These are phyloP conservation scores for Arenicola marina DNA, from an alignment of 2,888 invertebrate species.

Conservation along the genomic window DNA sequence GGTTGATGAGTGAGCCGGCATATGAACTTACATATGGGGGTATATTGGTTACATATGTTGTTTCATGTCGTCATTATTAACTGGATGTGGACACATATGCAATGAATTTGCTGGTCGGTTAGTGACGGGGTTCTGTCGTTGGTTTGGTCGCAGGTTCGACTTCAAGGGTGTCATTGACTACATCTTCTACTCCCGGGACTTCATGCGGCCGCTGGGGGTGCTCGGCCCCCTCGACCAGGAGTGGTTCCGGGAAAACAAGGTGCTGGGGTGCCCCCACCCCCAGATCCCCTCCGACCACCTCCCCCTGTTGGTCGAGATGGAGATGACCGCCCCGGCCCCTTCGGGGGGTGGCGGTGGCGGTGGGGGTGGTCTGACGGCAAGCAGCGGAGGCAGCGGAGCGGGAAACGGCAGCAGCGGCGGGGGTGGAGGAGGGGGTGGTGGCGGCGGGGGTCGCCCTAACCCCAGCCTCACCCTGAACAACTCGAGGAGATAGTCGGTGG, in stretches of 20 bases:
- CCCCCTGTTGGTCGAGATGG: conserved; percentile 58
- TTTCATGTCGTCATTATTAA: too few species aligned
- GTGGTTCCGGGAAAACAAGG: conserved; percentile 81
- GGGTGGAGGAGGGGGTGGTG: too few species aligned
- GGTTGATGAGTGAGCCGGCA: too few species aligned
- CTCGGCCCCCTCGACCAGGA: conserved; percentile 91
- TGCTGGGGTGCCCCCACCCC: conserved; percentile 96
- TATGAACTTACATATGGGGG: too few species aligned
- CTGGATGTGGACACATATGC: background rate
- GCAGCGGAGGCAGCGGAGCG: too few species aligned
- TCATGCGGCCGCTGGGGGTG: conserved; percentile 92
- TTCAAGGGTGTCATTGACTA: conserved; percentile 99
- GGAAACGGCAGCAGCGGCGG: too few species aligned
- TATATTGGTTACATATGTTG: too few species aligned
- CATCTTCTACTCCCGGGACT: conserved; percentile 96
- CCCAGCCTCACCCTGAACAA: too few species aligned
- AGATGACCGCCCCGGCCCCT: conserved; percentile 35
- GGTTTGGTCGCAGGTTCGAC: conserved; percentile 76
- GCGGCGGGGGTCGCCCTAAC: too few species aligned
- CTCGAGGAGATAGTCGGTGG: too few species aligned
- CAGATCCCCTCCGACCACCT: conserved; percentile 82
- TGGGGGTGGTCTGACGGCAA: too few species aligned
- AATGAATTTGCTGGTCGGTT: too few species aligned
- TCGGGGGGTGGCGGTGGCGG: background rate
- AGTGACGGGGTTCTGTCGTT: background rate